Base-by-base conservation (phyloP, 2,888 invertebrate species). In the Tinea semifulvella region DNA sequence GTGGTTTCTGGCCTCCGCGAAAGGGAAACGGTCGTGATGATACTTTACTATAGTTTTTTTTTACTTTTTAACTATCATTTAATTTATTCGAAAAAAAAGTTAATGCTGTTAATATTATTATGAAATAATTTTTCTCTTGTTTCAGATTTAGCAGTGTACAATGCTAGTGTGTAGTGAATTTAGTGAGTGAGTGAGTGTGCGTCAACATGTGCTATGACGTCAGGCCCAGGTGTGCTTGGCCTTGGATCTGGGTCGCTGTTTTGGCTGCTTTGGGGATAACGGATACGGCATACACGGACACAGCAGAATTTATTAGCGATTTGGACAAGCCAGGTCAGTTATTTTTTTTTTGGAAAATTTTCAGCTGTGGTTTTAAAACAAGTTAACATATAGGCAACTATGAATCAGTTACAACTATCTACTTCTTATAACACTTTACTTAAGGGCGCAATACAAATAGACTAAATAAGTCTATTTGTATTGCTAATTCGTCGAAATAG, bases 301-400 rank as follows among this genome's bases (percentile, higher is more conserved):
- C 85, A 4, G 84, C 77, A 55, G 81, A 84, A 48, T 81, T 83
- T 52, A 73, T 84, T 27, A 85, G 85, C 61, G 85, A 85, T 62
- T 68, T 85, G 52, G 85, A 85, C 68, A 84, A 84, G 57, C 85
- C 85, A 80, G 84, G 85, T 85, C 53, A 70, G 69, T 42, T 6
- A 26, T 6, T 11, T 39, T 4, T 27, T 27, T 27, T 26, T 26
- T n/a, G n/a, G n/a, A n/a, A 25, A 8, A 25, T 25, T 25, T 7
- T 7, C 6, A 25, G 6, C n/a, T n/a, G n/a, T n/a, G n/a, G n/a
- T n/a, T n/a, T n/a, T n/a, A n/a, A n/a, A n/a, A n/a, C n/a, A n/a
- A n/a, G n/a, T n/a, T n/a, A n/a, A n/a, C n/a, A n/a, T n/a, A n/a
- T n/a, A n/a, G n/a, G n/a, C n/a, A n/a, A n/a, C n/a, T n/a, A n/a